A percentile compares a stretch with the other conserved stretches of the same genome.
phyloP scores from a whole-genome alignment of 2,888 invertebrate species.

The Eulithis prunata region DNA sequence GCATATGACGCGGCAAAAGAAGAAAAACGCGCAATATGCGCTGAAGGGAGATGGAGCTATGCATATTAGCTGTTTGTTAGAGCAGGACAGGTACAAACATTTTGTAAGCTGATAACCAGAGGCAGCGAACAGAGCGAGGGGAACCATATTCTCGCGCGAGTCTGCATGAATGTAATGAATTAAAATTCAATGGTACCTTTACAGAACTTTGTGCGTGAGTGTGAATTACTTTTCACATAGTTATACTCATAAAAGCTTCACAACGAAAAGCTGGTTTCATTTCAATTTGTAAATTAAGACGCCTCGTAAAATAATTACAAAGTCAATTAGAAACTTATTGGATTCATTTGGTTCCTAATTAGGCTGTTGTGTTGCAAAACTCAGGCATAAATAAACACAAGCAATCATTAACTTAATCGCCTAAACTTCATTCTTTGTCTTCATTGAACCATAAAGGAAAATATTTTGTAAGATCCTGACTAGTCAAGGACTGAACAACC shows the following conservation, averaged over 20 bases:
- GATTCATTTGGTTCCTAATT: constrained; percentile 23
- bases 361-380: constrained; percentile 14
- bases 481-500: constrained; percentile 66
- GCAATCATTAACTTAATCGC: constrained; percentile 10
- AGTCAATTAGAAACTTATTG: constrained; percentile 36
- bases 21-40: constrained; percentile 83
- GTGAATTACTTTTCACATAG: constrained; percentile 61
- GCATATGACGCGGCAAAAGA: constrained; percentile 83
- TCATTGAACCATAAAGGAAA: constrained; percentile 61
- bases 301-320: constrained; percentile 10
- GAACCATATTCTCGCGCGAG: constrained; percentile 82
- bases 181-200: constrained; percentile 74
- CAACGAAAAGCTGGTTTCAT: constrained; percentile 27
- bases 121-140: constrained; percentile 80
- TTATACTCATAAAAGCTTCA: constrained; percentile 51
- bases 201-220: constrained; percentile 64
- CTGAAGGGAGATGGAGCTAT: constrained; percentile 71
- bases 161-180: constrained; percentile 82
- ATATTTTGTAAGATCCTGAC: constrained; percentile 61
- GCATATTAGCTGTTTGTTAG: constrained; percentile 64
- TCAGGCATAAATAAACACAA: not conserved
- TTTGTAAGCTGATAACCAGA: constrained; percentile 84
- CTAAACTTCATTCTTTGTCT: constrained; percentile 19
- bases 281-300: constrained; percentile 13
- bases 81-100: constrained; percentile 76